These are phyloP conservation scores for Abrostola triplasia DNA, from an alignment of 2,888 invertebrate species.

Conservation along the genomic window DNA sequence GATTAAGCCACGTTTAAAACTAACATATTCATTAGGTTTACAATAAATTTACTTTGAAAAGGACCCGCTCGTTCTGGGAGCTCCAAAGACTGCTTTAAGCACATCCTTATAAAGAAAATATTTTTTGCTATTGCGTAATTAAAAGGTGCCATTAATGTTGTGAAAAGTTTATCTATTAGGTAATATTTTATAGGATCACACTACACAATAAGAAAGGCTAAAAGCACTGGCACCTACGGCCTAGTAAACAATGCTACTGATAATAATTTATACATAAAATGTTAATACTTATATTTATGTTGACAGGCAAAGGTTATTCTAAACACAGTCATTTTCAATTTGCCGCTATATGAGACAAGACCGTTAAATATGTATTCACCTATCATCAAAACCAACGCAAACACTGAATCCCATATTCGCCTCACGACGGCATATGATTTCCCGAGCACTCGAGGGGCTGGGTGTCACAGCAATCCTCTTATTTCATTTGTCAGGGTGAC, in stretches of 20 bases:
- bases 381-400: constrained; percentile 36
- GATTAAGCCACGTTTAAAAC: constrained; percentile 37
- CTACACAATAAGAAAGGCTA: no score
- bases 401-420: constrained; percentile 54
- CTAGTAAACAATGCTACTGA: no score
- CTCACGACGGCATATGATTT: constrained; percentile 69
- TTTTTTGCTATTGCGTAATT: background rate
- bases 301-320: background rate
- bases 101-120: constrained; percentile 13
- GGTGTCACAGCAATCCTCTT: constrained; percentile 80
- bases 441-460: constrained; percentile 63
- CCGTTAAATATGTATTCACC: constrained; percentile 22
- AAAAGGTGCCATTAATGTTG: no score
- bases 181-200: no score
- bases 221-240: no score
- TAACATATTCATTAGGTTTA: constrained; percentile 41
- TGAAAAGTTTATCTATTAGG: no score
- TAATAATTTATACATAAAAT: background rate
- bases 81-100: background rate
- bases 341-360: constrained; percentile 9
- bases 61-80: constrained; percentile 1
- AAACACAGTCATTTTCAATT: background rate
- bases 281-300: background rate
- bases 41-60: constrained; percentile 26
- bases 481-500: constrained; percentile 83